A percentile compares a stretch with the other conserved stretches of the same genome.
These are phyloP conservation scores for Phaenicophaeus curvirostris DNA, from an alignment of 2,797 vertebrate species.

Conservation along the genomic window DNA sequence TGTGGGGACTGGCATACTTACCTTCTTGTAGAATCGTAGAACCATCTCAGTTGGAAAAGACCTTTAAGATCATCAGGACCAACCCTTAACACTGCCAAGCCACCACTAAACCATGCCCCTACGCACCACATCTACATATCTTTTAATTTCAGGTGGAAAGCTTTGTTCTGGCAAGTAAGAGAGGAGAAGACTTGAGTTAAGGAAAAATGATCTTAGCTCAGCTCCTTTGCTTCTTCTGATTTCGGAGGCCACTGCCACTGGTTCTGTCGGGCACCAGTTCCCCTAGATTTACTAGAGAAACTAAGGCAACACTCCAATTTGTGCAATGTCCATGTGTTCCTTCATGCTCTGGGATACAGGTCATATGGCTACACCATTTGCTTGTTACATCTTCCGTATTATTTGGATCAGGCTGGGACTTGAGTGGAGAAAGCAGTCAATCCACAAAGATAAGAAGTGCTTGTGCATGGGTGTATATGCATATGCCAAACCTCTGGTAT, in stretches of 20 bases:
- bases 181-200: neutral
- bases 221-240: neutral
- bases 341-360: rapidly evolving
- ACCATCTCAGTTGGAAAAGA: no score
- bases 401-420: neutral
- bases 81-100: no score
- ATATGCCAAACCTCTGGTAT: neutral
- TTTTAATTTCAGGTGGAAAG: neutral
- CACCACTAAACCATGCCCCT: no score
- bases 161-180: neutral
- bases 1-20: neutral
- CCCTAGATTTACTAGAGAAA: neutral
- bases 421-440: neutral
- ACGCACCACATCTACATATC: no score
- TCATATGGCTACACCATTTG: rapidly evolving
- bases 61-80: no score
- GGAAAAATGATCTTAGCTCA: neutral
- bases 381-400: neutral
- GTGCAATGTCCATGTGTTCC: neutral
- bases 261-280: neutral
- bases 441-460: neutral
- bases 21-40: neutral
- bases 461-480: neutral
- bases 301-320: neutral
- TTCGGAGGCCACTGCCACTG: neutral